Conservation (phyloP, 2,113 vertebrate genomes). For the Salvelinus namaycush region DNA sequence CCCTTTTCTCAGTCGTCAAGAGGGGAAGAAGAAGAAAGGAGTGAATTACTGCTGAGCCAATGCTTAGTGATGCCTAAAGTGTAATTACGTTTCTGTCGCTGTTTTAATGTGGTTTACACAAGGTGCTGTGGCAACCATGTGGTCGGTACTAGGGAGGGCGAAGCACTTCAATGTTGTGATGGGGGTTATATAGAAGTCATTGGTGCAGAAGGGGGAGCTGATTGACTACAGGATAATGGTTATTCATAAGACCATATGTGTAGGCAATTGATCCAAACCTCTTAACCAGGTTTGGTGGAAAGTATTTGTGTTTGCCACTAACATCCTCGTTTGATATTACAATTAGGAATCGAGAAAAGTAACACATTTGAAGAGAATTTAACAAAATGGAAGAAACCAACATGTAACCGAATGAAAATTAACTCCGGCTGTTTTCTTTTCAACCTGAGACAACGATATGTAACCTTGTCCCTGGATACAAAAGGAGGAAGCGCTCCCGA, state of each 20-base stretch:
- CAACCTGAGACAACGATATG: no score
- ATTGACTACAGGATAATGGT: background rate
- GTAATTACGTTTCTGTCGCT: constrained; percentile 64
- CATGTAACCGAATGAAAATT: no score
- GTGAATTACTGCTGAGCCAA: constrained; percentile 41
- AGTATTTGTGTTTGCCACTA: no score
- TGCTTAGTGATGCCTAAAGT: constrained; percentile 62
- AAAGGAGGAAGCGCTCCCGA: background rate
- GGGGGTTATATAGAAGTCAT: constrained; percentile 36
- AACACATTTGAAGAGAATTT: no score
- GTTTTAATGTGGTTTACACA: constrained; percentile 67
- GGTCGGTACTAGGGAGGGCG: constrained; percentile 13
- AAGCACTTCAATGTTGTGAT: constrained; percentile 54
- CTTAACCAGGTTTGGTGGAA: background rate
- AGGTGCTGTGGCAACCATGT: constrained; percentile 52
- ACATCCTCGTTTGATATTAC: no score
- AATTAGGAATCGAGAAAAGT: no score
- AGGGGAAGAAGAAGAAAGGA: constrained; percentile 11
- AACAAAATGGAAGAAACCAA: no score
- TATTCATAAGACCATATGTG: background rate
- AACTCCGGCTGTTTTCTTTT: no score
- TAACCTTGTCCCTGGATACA: background rate
- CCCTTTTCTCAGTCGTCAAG: background rate
- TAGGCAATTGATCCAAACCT: background rate
- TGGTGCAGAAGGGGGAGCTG: constrained; percentile 45